A percentile compares a stretch with the other conserved stretches of the same genome.
phyloP scores from a whole-genome alignment of 2,113 vertebrate genomes.

The Chaetura pelagica region DNA sequence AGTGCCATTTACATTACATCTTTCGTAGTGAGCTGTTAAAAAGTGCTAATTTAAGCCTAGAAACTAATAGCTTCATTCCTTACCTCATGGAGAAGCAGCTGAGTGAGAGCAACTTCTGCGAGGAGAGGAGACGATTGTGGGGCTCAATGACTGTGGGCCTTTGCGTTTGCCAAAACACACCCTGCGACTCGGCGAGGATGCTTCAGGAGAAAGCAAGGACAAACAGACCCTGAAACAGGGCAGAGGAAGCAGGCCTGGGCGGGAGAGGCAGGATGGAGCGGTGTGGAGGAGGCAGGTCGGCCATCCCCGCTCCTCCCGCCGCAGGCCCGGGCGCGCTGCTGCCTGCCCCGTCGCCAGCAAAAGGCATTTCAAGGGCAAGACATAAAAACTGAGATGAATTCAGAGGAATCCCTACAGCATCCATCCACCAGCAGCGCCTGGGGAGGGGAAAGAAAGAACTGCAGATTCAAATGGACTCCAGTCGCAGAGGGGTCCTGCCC shows the following conservation, averaged over 20 bases:
- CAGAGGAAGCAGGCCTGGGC: background rate
- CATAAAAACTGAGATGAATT: background rate
- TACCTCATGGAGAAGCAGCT: slow-evolving; percentile 66
- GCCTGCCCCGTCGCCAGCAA: background rate
- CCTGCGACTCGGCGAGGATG: background rate
- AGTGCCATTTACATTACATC: slow-evolving; percentile 60
- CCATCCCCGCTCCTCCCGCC: background rate
- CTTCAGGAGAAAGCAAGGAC: slow-evolving; percentile 40
- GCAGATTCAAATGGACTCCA: background rate
- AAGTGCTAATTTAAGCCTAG: slow-evolving; percentile 74
- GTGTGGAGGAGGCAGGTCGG: background rate
- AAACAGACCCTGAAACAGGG: background rate
- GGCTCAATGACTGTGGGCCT: slow-evolving; percentile 56
- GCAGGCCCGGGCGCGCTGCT: background rate
- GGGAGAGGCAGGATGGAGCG: background rate
- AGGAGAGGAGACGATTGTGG: slow-evolving; percentile 60
- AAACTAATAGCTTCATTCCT: slow-evolving; percentile 67
- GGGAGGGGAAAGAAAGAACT: background rate
- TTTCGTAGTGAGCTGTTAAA: slow-evolving; percentile 57
- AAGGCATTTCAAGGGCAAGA: background rate
- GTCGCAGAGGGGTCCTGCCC: background rate
- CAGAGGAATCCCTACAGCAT: background rate
- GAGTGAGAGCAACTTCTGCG: slow-evolving; percentile 64
- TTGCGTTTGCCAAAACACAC: slow-evolving; percentile 56
- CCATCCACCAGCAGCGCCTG: background rate